Percentiles rank a stretch among this genome's conserved stretches.
phyloP scores from a whole-genome alignment of 2,888 invertebrate genomes.

The Neocrepidodera transversa region DNA sequence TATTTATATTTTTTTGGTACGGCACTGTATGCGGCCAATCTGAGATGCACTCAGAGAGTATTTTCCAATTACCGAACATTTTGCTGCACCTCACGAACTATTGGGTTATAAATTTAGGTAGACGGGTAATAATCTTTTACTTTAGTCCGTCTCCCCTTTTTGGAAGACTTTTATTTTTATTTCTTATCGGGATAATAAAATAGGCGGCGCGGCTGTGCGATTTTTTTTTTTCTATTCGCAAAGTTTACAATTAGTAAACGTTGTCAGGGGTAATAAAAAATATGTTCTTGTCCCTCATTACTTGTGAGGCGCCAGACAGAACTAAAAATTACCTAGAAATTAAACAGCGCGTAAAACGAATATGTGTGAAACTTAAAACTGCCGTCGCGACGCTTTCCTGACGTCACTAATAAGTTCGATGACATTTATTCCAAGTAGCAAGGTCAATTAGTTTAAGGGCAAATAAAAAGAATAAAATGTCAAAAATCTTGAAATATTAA shows the following conservation, averaged over 20 bases:
- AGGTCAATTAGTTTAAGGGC: too few species aligned
- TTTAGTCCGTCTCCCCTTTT: slow-evolving; percentile 16
- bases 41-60: slow-evolving; percentile 24
- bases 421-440: too few species aligned
- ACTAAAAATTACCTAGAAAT: slow-evolving; percentile 20
- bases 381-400: not conserved
- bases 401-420: slow-evolving; percentile 8
- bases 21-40: slow-evolving; percentile 11
- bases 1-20: not conserved
- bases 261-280: slow-evolving; percentile 3
- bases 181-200: slow-evolving; percentile 3
- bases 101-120: slow-evolving; percentile 24
- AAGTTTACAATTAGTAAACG: not conserved
- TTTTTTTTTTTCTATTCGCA: not conserved
- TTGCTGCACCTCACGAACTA: slow-evolving; percentile 25
- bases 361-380: not conserved
- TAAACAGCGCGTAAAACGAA: slow-evolving; percentile 21
- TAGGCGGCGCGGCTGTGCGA: not conserved
- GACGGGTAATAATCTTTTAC: slow-evolving; percentile 21
- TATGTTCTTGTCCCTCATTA: slow-evolving; percentile 6
- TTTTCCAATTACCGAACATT: slow-evolving; percentile 29
- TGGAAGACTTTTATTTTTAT: slow-evolving; percentile 13
- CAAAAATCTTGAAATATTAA: too few species aligned
- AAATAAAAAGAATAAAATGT: too few species aligned
- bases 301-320: slow-evolving; percentile 19